Evolutionary conservation across 2,888 invertebrate genomes (phyloP).

Genomic region (Hypercompe scribonia): DNA sequence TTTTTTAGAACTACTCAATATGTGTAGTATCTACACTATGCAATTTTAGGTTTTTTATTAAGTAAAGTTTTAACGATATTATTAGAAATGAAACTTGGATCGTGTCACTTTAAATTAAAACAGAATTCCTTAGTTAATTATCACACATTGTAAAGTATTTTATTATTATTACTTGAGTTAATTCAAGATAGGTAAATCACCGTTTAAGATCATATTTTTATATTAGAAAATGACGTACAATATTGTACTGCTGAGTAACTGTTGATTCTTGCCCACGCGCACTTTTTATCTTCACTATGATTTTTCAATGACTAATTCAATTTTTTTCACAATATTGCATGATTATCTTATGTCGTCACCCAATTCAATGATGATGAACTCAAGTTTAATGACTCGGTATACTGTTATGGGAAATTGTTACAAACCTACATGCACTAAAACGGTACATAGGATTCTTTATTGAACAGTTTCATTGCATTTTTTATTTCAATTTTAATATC

Average conservation of each 20-base stretch:
- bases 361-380: slow-evolving; percentile 49
- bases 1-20: background rate
- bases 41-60: background rate
- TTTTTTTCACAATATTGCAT: slow-evolving; percentile 63
- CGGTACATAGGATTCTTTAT: background rate
- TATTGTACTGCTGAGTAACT: slow-evolving; percentile 66
- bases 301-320: slow-evolving; percentile 68
- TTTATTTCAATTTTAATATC: background rate
- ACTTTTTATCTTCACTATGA: slow-evolving; percentile 58
- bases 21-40: background rate
- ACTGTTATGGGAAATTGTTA: slow-evolving; percentile 41
- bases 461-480: background rate
- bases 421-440: slow-evolving; percentile 14
- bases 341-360: slow-evolving; percentile 47
- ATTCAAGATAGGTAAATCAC: slow-evolving; percentile 59
- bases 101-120: background rate
- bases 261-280: slow-evolving; percentile 66
- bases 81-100: background rate
- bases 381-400: slow-evolving; percentile 55
- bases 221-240: slow-evolving; percentile 57
- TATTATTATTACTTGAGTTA: background rate
- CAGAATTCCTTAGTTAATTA: too few species aligned
- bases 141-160: too few species aligned
- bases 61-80: background rate
- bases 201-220: slow-evolving; percentile 48